Base-by-base conservation (phyloP, 92 coral and sea anemone species). In the Desmophyllum pertusum region DNA sequence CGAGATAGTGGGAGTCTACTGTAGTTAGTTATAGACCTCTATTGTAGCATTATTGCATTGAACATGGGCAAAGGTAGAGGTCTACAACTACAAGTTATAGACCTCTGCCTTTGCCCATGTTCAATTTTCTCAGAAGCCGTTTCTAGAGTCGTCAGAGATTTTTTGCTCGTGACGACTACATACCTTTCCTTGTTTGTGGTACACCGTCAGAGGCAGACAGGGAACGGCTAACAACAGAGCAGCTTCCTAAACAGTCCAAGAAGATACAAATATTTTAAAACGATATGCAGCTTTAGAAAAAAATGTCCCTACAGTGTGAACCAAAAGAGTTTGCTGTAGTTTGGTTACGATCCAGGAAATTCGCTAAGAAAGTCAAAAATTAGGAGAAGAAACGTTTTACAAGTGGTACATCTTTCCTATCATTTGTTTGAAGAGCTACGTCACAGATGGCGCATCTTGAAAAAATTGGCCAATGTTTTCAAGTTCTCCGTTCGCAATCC, bases 151-250 rank as follows among this genome's bases (percentile, higher is more conserved):
- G 35, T 29, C 35, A 27, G 61, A 53, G 61, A 53, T 21, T 21
- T 53, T 53, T 53, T 5, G 65, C 13, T 6, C 35, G 65, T 25
- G 65, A 59, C 31, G 2, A n/a, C 21, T 37, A 52, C 91, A 73
- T 75, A 92, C 98, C 92, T 91, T 91, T 29, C 94, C 94, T 25
- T 89, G 92, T 36, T 84, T 94, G 86, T 88, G 92, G 90, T 96
- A 96, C 41, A 96, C 77, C 37, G 98, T 96, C 39, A 96, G 89
- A 21, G 99, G 99, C 21, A 96, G 92, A 71, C 99, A 90, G 29
- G 99, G 99, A 23, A 88, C 79, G 36, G 97, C 97, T 79, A 96
- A 80, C 76, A 95, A 89, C 78, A 96, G 83, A 30, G 94, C 95
- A 11, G 95, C 98, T 83, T 96, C 99, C 98, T 96, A 63, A 74